These are phyloP conservation scores for Micrasema minimum DNA, from an alignment of 1,140 invertebrate genomes.

Conservation along the genomic window DNA sequence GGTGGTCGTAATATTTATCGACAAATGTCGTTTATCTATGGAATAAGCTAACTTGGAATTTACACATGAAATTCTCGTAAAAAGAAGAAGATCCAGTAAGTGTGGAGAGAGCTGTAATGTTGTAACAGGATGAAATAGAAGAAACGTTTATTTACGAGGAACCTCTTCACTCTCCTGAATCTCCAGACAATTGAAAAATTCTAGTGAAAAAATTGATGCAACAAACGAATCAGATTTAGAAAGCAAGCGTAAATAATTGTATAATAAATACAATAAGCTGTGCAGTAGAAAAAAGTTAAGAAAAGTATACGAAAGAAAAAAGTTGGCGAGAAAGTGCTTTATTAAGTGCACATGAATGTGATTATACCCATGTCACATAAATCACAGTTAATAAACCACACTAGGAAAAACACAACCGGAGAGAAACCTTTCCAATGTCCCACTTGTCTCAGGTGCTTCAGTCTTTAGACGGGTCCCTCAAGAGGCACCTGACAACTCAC, in stretches of 20 bases:
- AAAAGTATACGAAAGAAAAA: too few species aligned
- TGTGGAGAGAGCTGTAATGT: background rate
- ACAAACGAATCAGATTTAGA: too few species aligned
- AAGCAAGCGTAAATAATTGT: too few species aligned
- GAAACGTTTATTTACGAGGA: background rate
- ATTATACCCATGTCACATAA: constrained; percentile 17
- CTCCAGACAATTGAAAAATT: background rate
- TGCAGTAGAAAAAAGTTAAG: too few species aligned
- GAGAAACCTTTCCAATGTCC: constrained; percentile 46
- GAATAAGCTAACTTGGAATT: constrained; percentile 10
- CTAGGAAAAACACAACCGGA: constrained; percentile 42
- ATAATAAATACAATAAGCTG: too few species aligned
- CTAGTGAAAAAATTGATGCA: too few species aligned
- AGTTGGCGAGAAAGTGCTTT: too few species aligned
- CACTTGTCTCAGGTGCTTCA: constrained; percentile 46
- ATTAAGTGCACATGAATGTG: constrained; percentile 37
- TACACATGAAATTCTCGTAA: too few species aligned
- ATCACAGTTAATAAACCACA: constrained; percentile 32
- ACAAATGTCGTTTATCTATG: constrained; percentile 25
- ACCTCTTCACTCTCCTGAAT: background rate
- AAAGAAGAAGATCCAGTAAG: too few species aligned
- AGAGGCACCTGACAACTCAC: constrained; percentile 14
- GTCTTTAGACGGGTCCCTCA: constrained; percentile 31
- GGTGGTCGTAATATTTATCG: constrained; percentile 26
- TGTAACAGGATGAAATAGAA: constrained; percentile 12